Evolutionary conservation across 2,888 invertebrate genomes (phyloP).

Genomic region (Epinotia nisella): DNA sequence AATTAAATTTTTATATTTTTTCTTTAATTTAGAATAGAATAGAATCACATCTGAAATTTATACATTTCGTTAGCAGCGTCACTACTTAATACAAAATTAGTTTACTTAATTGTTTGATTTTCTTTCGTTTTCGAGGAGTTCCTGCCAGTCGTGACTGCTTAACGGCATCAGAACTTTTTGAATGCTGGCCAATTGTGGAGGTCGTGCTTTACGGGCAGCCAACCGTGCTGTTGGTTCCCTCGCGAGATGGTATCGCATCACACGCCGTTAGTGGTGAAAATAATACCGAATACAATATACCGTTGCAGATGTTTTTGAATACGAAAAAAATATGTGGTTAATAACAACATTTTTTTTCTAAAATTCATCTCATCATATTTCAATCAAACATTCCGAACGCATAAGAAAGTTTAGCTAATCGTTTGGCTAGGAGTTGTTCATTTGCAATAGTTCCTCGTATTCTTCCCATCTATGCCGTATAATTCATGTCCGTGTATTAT

Average conservation of each 20-base stretch:
- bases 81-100: too few species aligned
- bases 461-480: not conserved
- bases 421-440: not conserved
- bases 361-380: too few species aligned
- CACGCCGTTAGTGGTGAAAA: conserved; percentile 40
- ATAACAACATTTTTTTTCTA: too few species aligned
- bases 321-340: not conserved
- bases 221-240: conserved; percentile 38
- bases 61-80: too few species aligned
- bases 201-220: conserved; percentile 38
- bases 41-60: too few species aligned
- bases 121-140: conserved; percentile 25
- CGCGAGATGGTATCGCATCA: conserved; percentile 36
- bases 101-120: conserved; percentile 19
- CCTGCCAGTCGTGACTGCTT: conserved; percentile 36
- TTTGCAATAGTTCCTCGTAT: not conserved
- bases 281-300: conserved; percentile 26
- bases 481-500: not conserved
- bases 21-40: too few species aligned
- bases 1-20: too few species aligned
- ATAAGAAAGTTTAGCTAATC: not conserved
- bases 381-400: too few species aligned
- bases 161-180: conserved; percentile 42
- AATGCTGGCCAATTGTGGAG: conserved; percentile 38
- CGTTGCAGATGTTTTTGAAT: conserved; percentile 1